Percentiles rank a stretch among this genome's conserved stretches.
Evolutionary conservation across 2,888 invertebrate species (phyloP).

Genomic region (Drosophila affinis): DNA sequence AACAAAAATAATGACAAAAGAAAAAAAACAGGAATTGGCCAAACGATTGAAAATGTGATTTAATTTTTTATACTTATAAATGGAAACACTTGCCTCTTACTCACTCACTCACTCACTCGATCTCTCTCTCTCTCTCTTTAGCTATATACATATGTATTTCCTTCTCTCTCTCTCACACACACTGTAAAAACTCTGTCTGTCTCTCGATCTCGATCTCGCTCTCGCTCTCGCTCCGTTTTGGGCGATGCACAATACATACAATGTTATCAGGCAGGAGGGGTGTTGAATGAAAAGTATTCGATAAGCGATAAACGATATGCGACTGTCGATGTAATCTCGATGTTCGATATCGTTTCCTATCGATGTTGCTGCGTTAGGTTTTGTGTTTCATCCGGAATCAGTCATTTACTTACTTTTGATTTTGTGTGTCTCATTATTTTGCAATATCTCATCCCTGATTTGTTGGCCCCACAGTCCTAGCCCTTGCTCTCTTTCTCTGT

Average conservation of each 20-base stretch:
- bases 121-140: slow-evolving; percentile 28
- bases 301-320: slow-evolving; percentile 9
- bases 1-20: slow-evolving; percentile 48
- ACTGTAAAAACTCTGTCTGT: slow-evolving; percentile 35
- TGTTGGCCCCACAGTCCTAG: slow-evolving; percentile 43
- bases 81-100: slow-evolving; percentile 56
- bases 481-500: slow-evolving; percentile 16
- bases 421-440: slow-evolving; percentile 40
- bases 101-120: slow-evolving; percentile 45
- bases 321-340: slow-evolving; percentile 11
- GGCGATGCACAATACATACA: slow-evolving; percentile 25
- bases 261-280: slow-evolving; percentile 69
- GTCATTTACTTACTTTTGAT: slow-evolving; percentile 23
- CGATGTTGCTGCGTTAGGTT: slow-evolving; percentile 39
- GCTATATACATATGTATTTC: slow-evolving; percentile 31
- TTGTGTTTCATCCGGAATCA: slow-evolving; percentile 22
- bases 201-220: slow-evolving; percentile 46
- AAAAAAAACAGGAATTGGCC: slow-evolving; percentile 82
- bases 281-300: slow-evolving; percentile 41
- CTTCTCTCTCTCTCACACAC: slow-evolving; percentile 34
- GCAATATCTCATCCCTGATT: slow-evolving; percentile 51
- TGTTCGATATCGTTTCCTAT: slow-evolving; percentile 27
- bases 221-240: slow-evolving; percentile 32
- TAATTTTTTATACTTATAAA: slow-evolving; percentile 38
- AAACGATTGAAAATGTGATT: slow-evolving; percentile 75